These are phyloP conservation scores for Sebastes taczanowskii DNA, from an alignment of 2,797 vertebrate species.

Conservation along the genomic window DNA sequence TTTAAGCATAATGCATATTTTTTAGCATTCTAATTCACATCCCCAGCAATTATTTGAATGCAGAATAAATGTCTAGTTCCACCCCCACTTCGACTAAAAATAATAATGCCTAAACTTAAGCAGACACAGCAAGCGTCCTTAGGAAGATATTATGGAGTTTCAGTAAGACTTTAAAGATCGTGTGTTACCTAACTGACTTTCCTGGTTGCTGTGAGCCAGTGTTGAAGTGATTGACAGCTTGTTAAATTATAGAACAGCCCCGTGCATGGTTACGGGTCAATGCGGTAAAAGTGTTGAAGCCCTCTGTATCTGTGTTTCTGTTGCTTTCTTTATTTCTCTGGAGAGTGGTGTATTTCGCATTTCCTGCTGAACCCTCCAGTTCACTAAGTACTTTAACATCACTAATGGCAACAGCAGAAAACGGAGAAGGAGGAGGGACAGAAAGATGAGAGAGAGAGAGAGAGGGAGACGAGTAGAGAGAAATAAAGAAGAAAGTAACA, in stretches of 20 bases:
- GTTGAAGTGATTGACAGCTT: slow-evolving; percentile 65
- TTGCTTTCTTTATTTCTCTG: slow-evolving; percentile 51
- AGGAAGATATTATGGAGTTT: neutral
- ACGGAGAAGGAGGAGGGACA: neutral
- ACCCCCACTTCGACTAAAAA: neutral
- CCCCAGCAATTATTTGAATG: neutral
- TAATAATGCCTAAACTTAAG: neutral
- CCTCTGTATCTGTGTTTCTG: slow-evolving; percentile 25
- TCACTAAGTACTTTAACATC: slow-evolving; percentile 62
- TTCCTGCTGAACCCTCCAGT: slow-evolving; percentile 33
- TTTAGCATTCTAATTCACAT: neutral
- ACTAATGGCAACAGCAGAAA: slow-evolving; percentile 50
- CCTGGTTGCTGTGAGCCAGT: slow-evolving; percentile 16
- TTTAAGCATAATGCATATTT: neutral
- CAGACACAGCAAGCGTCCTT: neutral
- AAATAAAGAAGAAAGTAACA: slow-evolving; percentile 5
- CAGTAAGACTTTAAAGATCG: slow-evolving; percentile 13
- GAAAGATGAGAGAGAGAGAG: neutral
- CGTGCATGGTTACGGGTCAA: slow-evolving; percentile 53
- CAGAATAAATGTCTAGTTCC: neutral
- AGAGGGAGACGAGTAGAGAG: neutral
- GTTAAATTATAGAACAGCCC: slow-evolving; percentile 58
- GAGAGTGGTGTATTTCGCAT: slow-evolving; percentile 54
- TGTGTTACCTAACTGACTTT: slow-evolving; percentile 1
- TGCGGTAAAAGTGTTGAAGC: slow-evolving; percentile 46